Conservation (phyloP, 2,888 invertebrate genomes). For the Andrena flavipes region DNA sequence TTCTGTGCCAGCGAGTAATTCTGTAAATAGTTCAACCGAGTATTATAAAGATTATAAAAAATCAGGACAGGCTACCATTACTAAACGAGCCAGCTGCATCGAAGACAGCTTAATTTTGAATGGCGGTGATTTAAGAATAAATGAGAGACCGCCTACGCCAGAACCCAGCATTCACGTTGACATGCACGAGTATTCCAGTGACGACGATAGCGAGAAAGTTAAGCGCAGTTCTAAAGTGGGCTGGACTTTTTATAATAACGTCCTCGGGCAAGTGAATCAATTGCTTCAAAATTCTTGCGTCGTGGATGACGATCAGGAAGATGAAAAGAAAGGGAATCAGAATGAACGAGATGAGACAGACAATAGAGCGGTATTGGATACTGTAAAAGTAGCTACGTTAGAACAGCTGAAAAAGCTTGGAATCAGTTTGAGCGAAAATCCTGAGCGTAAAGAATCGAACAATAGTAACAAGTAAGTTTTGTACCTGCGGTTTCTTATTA, state of each 20-base stretch:
- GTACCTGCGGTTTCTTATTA: constrained; percentile 2
- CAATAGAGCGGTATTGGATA: constrained; percentile 70
- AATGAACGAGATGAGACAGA: constrained; percentile 60
- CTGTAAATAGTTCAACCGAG: constrained; percentile 23
- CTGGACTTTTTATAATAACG: constrained; percentile 90
- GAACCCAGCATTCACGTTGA: constrained; percentile 86
- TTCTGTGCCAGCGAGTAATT: constrained; percentile 13
- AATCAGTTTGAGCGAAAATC: constrained; percentile 78
- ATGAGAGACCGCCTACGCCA: constrained; percentile 83
- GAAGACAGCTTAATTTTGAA: constrained; percentile 70
- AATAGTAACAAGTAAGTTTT: constrained; percentile 73
- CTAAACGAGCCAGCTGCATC: constrained; percentile 32
- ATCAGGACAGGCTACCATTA: neutral
- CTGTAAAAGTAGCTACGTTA: constrained; percentile 81
- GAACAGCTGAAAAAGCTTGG: constrained; percentile 82
- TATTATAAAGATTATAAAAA: constrained; percentile 36
- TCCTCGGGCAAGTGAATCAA: constrained; percentile 87
- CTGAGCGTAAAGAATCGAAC: constrained; percentile 72
- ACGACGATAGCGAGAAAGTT: constrained; percentile 85
- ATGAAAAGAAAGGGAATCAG: constrained; percentile 37
- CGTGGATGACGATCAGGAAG: constrained; percentile 60
- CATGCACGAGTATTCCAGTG: constrained; percentile 85
- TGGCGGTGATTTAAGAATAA: constrained; percentile 75
- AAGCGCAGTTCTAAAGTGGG: constrained; percentile 87
- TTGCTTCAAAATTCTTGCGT: constrained; percentile 85